Base-by-base conservation (phyloP, 2,797 vertebrate species). In the Dromococcyx pavoninus region DNA sequence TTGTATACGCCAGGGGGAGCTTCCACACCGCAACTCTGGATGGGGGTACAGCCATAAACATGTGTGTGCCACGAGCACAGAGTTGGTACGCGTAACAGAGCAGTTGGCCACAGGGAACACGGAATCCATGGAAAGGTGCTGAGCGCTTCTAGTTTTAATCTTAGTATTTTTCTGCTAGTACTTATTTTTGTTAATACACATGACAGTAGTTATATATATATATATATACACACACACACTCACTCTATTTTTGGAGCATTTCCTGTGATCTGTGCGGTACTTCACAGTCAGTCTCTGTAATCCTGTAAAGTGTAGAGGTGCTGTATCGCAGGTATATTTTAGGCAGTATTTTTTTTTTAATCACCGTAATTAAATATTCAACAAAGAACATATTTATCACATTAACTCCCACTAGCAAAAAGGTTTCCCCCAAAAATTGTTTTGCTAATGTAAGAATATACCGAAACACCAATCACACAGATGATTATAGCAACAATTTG, bases 1-100 rank as follows among this genome's bases (percentile, higher is more conserved):
- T 84, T 97, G 97, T 97, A 97, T 97, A 97, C 97, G 98, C 97
- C 92, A 95, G 87, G 12, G 79, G 44, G 17, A 78, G 85, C 67
- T 73, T 82, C 89, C 91, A 93, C 88, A 93, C 86, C 85, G 94
- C 94, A 78, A 78, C 88, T 89, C 88, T 84, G 89, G 93, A 88
- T 10, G 91, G 95, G 94, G 94, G 82, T 88, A 96, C 93, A 94
- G 77, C 97, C 96, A 91, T 89, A 91, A 92, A 96, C 88, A 96
- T 16, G 3, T 82, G 80, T 84, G 96, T 86, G 97, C 96, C 97
- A 92, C 93, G 87, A 97, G 96, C 97, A 28, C 4, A 89, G 82
- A 85, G 80, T 48, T 74, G 79, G 79, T 77, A 96, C 93, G 91
- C 50, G 64, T 71, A 93, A 96, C 95, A 92, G 61, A 81, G 91